Evolutionary conservation across 2,888 invertebrate genomes (phyloP).

Genomic region (Alcis repandata): DNA sequence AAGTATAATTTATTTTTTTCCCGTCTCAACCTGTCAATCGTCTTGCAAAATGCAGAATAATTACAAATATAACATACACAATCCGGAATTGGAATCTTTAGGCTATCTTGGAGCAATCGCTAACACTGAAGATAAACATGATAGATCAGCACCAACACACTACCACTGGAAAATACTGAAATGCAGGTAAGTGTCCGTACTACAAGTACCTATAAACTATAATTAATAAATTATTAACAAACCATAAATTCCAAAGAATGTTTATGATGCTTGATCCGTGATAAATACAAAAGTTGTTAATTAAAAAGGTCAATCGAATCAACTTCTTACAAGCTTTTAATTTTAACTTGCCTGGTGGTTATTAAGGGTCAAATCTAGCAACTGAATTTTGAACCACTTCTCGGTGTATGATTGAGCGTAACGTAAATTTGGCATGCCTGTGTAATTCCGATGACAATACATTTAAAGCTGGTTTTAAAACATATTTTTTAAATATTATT

Average conservation of each 20-base stretch:
- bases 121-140: constrained; percentile 76
- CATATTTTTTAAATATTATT: neutral
- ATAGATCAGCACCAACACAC: constrained; percentile 79
- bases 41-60: constrained; percentile 54
- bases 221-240: neutral
- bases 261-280: too few species aligned
- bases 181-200: constrained; percentile 73
- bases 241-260: neutral
- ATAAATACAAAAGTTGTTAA: too few species aligned
- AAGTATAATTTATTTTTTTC: neutral
- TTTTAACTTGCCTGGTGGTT: too few species aligned
- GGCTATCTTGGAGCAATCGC: constrained; percentile 73
- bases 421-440: too few species aligned
- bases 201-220: too few species aligned
- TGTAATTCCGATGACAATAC: too few species aligned
- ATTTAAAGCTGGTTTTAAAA: too few species aligned
- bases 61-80: constrained; percentile 72
- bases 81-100: constrained; percentile 62
- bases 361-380: too few species aligned
- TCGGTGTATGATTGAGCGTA: too few species aligned
- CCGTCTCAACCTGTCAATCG: neutral
- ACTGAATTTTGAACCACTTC: too few species aligned
- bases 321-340: too few species aligned
- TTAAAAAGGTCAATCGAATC: too few species aligned
- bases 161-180: constrained; percentile 82